Percentiles rank a stretch among this genome's conserved stretches.
Conservation (phyloP, 2,797 vertebrate genomes). For the Anguilla marmorata region DNA sequence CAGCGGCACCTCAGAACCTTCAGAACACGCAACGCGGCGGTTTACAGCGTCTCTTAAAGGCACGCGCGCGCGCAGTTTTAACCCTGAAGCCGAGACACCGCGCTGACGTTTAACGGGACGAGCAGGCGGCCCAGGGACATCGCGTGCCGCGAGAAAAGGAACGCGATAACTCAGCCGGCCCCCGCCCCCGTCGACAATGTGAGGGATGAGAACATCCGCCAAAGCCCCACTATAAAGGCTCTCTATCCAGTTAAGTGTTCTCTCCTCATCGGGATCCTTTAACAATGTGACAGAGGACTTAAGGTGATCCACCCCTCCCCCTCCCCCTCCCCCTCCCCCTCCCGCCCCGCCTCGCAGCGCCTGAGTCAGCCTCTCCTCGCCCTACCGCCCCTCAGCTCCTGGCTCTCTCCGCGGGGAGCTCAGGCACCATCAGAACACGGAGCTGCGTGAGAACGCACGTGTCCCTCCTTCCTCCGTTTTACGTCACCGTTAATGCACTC, state of each 20-base stretch:
- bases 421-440: background rate
- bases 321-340: background rate
- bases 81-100: constrained; percentile 26
- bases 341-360: no score
- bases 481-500: background rate
- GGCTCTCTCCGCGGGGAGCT: background rate
- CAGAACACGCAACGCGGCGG: background rate
- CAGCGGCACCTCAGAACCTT: background rate
- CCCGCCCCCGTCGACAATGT: background rate
- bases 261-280: constrained; percentile 39
- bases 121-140: no score
- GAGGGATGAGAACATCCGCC: background rate
- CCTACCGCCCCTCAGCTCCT: background rate
- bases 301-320: constrained; percentile 13
- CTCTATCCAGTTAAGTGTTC: constrained; percentile 44
- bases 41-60: background rate
- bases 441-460: background rate
- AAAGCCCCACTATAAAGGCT: constrained; percentile 25
- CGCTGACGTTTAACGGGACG: background rate
- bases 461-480: background rate
- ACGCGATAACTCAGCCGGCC: no score
- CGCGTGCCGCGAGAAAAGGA: no score
- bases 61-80: background rate
- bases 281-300: constrained; percentile 36
- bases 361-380: background rate